These are phyloP conservation scores for Babylonia areolata DNA, from an alignment of 1,140 invertebrate species.

Conservation along the genomic window DNA sequence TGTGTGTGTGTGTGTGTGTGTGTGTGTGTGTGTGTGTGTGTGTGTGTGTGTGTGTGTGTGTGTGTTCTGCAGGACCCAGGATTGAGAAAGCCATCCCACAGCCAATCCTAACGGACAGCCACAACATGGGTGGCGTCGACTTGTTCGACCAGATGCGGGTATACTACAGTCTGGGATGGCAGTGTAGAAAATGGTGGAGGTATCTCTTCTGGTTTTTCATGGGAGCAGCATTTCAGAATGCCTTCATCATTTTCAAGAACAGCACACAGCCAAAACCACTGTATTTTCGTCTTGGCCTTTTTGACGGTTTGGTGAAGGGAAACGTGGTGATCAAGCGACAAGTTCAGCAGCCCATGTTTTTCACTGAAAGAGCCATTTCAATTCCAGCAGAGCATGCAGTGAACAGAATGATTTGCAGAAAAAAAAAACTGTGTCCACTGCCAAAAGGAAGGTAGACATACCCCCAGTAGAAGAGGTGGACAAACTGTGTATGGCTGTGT, in stretches of 20 bases:
- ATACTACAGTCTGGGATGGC: conserved; percentile 17
- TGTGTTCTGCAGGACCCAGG: no score
- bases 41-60: no score
- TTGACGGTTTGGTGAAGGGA: neutral
- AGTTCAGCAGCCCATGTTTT: neutral
- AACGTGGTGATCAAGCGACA: neutral
- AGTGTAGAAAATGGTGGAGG: conserved; percentile 24
- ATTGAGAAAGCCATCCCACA: no score
- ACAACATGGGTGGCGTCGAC: conserved; percentile 15
- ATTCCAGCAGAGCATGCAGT: neutral
- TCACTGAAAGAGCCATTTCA: neutral
- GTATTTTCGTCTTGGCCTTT: neutral
- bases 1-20: no score
- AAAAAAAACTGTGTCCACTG: neutral
- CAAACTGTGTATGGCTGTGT: neutral
- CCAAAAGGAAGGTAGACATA: neutral
- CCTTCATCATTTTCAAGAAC: conserved; percentile 8
- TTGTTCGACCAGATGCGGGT: neutral
- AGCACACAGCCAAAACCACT: neutral
- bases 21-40: no score
- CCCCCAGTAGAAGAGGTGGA: neutral
- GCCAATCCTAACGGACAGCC: conserved; percentile 4
- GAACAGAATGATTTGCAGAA: neutral
- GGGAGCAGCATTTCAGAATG: neutral
- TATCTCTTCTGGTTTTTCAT: conserved; percentile 21